These are phyloP conservation scores for Huso huso DNA, from an alignment of 2,797 vertebrate genomes.

Conservation along the genomic window DNA sequence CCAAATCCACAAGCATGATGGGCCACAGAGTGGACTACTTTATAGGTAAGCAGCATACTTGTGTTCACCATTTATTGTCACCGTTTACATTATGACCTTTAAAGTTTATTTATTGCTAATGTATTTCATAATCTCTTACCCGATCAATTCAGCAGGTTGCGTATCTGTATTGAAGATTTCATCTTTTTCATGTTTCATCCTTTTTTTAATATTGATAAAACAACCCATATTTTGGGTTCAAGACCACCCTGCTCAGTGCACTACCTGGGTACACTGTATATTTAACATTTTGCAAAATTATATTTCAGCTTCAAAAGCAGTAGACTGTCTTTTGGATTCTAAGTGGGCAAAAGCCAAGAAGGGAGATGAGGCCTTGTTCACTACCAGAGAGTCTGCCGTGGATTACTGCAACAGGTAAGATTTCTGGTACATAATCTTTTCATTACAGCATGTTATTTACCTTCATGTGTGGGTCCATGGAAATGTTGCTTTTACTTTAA, in stretches of 20 bases:
- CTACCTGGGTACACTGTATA: background rate
- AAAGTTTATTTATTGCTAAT: background rate
- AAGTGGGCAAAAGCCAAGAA: slow-evolving; percentile 98
- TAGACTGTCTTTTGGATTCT: slow-evolving; percentile 93
- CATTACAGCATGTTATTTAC: background rate
- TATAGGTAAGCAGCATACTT: slow-evolving; percentile 64
- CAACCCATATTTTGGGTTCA: background rate
- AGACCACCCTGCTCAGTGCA: background rate
- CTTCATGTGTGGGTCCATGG: background rate
- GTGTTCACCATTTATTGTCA: background rate
- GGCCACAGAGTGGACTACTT: slow-evolving; percentile 96
- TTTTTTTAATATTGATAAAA: background rate
- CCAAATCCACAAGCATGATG: slow-evolving; percentile 98
- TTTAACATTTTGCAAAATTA: background rate
- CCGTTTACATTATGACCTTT: background rate
- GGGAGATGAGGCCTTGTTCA: slow-evolving; percentile 89
- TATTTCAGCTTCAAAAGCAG: slow-evolving; percentile 85
- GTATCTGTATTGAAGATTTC: background rate
- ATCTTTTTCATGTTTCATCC: background rate
- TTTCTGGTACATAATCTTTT: background rate
- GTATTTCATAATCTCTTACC: background rate
- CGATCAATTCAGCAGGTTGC: too few species aligned
- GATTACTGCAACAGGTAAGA: slow-evolving; percentile 94
- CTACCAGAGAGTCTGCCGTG: slow-evolving; percentile 85
- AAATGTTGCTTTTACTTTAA: background rate